These are phyloP conservation scores for Philereme transversata DNA, from an alignment of 2,888 invertebrate species.

Conservation along the genomic window DNA sequence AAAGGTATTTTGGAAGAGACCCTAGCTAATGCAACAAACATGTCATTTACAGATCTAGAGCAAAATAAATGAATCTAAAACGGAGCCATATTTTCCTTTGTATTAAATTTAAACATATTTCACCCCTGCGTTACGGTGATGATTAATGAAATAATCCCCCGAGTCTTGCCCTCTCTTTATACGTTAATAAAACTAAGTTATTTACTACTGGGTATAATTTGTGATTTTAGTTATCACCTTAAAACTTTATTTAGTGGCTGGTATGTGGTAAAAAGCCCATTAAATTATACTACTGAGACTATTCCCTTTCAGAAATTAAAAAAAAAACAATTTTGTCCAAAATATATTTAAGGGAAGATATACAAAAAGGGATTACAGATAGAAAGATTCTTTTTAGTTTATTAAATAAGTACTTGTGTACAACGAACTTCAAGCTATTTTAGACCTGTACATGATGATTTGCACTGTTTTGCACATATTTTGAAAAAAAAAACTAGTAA, in stretches of 20 bases:
- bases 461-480: no score
- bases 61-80: conserved; percentile 51
- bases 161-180: conserved; percentile 58
- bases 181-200: conserved; percentile 67
- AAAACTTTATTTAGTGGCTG: conserved; percentile 23
- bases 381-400: no score
- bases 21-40: conserved; percentile 15
- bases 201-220: conserved; percentile 50
- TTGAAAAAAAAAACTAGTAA: no score
- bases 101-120: conserved; percentile 65
- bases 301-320: background rate
- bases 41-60: conserved; percentile 54
- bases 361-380: no score
- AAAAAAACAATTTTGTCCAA: background rate
- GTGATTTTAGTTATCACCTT: conserved; percentile 32
- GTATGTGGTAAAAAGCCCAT: conserved; percentile 1
- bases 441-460: no score
- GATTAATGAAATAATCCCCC: conserved; percentile 73
- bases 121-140: conserved; percentile 70
- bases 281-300: background rate
- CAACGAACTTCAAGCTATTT: no score
- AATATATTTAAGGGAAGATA: no score
- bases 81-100: conserved; percentile 42
- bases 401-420: no score
- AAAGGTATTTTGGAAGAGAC: no score